These are phyloP conservation scores for Ophioninae sp. DNA, from an alignment of 2,888 invertebrate genomes.

Conservation along the genomic window DNA sequence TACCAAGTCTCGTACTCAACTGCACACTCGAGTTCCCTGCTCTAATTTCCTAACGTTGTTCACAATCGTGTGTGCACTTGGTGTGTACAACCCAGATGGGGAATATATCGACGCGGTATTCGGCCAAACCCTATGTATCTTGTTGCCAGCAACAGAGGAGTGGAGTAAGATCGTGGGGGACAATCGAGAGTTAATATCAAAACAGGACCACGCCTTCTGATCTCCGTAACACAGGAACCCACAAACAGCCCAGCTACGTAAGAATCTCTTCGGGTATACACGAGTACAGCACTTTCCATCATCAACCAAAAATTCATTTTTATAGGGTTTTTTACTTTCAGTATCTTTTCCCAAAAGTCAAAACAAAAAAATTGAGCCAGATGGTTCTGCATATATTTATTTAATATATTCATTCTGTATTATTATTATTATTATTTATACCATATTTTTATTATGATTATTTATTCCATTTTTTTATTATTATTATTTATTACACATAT, in stretches of 20 bases:
- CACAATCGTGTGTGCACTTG: conserved; percentile 31
- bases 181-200: conserved; percentile 58
- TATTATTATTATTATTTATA: no score
- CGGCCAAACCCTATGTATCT: conserved; percentile 51
- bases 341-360: background rate
- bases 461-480: no score
- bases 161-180: conserved; percentile 45
- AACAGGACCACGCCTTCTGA: conserved; percentile 55
- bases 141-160: conserved; percentile 28
- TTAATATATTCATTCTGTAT: no score
- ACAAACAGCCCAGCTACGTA: conserved; percentile 23
- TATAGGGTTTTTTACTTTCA: background rate
- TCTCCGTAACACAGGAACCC: conserved; percentile 31
- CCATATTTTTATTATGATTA: no score
- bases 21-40: conserved; percentile 43
- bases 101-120: conserved; percentile 19
- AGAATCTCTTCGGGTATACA: conserved; percentile 9
- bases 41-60: conserved; percentile 62
- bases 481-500: no score
- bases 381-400: no score
- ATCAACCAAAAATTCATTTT: background rate
- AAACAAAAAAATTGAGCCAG: background rate
- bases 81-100: conserved; percentile 14
- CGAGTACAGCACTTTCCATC: background rate
- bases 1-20: conserved; percentile 59